Evolutionary conservation across 2,888 invertebrate genomes (phyloP).

Genomic region (Mesorhabditis spiculigera): DNA sequence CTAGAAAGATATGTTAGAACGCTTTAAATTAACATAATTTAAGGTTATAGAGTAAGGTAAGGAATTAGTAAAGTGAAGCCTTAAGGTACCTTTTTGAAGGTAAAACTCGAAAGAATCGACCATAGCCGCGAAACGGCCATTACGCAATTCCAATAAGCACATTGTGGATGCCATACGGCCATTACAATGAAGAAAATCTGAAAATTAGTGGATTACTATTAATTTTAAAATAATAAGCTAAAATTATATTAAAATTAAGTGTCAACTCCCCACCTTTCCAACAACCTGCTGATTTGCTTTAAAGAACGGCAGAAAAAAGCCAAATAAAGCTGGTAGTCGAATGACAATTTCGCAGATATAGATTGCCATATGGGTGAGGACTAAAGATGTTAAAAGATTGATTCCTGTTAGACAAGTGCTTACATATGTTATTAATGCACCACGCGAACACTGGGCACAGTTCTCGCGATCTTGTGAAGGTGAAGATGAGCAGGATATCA

Average conservation of each 20-base stretch:
- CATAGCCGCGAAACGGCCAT: not conserved
- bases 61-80: not conserved
- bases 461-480: no score
- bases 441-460: no score
- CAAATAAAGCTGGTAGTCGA: not conserved
- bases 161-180: not conserved
- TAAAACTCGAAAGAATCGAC: not conserved
- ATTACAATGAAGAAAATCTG: slow-evolving; percentile 3
- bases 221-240: not conserved
- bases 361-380: not conserved
- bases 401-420: not conserved
- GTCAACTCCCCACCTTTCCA: not conserved
- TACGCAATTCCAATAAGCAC: not conserved
- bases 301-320: not conserved
- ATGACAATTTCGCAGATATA: not conserved
- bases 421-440: not conserved
- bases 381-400: not conserved
- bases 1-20: no score
- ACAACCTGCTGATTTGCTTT: not conserved
- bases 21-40: no score
- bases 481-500: no score
- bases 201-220: not conserved
- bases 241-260: not conserved
- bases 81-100: not conserved
- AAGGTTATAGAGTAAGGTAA: not conserved